These are phyloP conservation scores for Leptinotarsa tumamoca DNA, from an alignment of 2,888 invertebrate genomes.

Conservation along the genomic window DNA sequence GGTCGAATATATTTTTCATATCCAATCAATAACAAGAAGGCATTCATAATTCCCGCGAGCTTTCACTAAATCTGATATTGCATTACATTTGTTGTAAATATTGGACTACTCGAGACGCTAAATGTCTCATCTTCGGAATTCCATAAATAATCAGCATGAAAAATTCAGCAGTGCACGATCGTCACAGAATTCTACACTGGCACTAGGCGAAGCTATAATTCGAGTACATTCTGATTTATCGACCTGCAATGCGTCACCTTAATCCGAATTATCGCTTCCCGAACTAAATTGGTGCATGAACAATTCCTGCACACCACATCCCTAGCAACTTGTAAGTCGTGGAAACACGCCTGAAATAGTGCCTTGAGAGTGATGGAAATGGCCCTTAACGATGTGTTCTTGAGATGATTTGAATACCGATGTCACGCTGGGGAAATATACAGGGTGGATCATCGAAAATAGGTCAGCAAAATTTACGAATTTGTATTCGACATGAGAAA, in stretches of 20 bases:
- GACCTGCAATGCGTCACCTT: slow-evolving; percentile 33
- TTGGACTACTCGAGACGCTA: too few relatives aligned
- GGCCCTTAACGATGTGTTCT: neutral
- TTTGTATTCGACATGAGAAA: too few relatives aligned
- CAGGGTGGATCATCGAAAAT: too few relatives aligned
- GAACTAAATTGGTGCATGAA: slow-evolving; percentile 43
- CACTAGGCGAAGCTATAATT: neutral
- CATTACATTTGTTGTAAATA: too few relatives aligned
- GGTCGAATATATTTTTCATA: too few relatives aligned
- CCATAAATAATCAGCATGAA: neutral
- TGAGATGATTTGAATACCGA: too few relatives aligned
- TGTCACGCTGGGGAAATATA: too few relatives aligned
- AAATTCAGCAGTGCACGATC: neutral
- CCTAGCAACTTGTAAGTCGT: slow-evolving; percentile 30
- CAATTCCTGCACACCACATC: slow-evolving; percentile 35
- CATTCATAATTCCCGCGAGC: too few relatives aligned
- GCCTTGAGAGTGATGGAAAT: slow-evolving; percentile 28
- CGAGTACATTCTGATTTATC: slow-evolving; percentile 16
- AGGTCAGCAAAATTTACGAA: too few relatives aligned
- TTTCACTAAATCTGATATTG: too few relatives aligned
- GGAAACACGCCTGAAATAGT: slow-evolving; percentile 26
- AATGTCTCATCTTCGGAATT: neutral
- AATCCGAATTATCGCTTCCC: slow-evolving; percentile 18
- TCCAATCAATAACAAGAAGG: too few relatives aligned
- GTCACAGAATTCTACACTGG: neutral